phyloP scores from a whole-genome alignment of 2,113 vertebrate genomes.

The Mustela lutreola region DNA sequence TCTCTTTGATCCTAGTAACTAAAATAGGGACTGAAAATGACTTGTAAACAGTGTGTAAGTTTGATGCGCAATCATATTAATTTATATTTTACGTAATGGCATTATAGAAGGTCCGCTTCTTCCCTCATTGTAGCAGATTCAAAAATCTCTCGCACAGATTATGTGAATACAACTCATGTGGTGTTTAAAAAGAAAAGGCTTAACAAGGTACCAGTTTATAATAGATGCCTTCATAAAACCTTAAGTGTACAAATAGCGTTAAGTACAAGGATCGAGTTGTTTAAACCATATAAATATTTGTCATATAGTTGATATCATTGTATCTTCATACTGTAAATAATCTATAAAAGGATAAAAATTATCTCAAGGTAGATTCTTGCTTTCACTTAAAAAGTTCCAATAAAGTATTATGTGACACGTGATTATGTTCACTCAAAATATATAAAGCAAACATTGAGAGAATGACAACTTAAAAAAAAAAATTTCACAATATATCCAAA shows the following conservation, averaged over 20 bases:
- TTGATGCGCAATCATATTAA: background rate
- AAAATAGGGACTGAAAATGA: background rate
- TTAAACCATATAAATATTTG: background rate
- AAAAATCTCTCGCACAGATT: background rate
- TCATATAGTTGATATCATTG: background rate
- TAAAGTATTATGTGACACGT: background rate
- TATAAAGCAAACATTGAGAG: background rate
- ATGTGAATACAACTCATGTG: constrained; percentile 26
- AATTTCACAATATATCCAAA: background rate
- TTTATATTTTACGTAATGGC: background rate
- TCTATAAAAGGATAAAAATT: background rate
- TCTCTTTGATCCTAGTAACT: rapidly evolving
- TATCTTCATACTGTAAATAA: background rate
- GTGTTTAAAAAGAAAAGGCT: background rate
- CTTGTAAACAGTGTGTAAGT: background rate
- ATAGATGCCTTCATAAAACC: background rate
- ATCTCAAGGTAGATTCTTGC: background rate
- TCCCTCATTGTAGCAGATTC: background rate
- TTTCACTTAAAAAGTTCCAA: background rate
- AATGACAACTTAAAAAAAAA: background rate
- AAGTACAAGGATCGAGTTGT: background rate
- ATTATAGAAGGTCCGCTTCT: background rate
- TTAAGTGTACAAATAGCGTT: background rate
- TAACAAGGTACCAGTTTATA: background rate
- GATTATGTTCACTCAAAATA: background rate